Evolutionary conservation across 2,888 invertebrate species (phyloP), one percentile per base, ranked within the genome.

Genomic region (Pedicia rivosa): DNA sequence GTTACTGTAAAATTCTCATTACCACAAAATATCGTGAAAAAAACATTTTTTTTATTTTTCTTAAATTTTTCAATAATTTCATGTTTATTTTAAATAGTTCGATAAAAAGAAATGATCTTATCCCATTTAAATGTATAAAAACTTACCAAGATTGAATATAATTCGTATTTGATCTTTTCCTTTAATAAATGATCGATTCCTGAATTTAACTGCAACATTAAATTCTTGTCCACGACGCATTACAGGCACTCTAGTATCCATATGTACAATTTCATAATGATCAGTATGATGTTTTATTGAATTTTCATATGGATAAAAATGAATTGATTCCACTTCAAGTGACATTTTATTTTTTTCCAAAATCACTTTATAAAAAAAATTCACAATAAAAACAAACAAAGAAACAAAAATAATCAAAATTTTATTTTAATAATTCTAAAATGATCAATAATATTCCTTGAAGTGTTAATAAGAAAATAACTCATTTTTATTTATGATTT

Each of bases 141-240:
- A 39, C 57, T 62, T 55, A 75, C 78, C 80, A 38, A 74, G 70
- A 37, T 66, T 70, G 53, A 83, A 81, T 20, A 76, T 56, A 2
- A 83, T 57, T 40, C 74, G 68, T 5, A 84, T 66, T 17, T 71
- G 57, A 46, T 84, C 83, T 2, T 60, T 64, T 1, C 59, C 59
- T 36, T 68, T 67, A 41, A 75, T 67, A 48, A 68, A 78, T 2
- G 64, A 62, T 20, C 78, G 61, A 46, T 68, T 59, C 50, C 50
- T 46, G 53, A 82, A 80, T 30, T 72, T 60, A 14, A 82, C 53
- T 2, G 73, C 74, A 5, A 81, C 61, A 41, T 68, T 72, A 60
- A 86, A 83, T 2, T 71, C 66, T 49, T 78, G 73, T 0, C 82
- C 84, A 17, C 84, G 66, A 4, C 84, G 65, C 3, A 84, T 63